phyloP scores from a whole-genome alignment of 2,888 invertebrate genomes.

The Geotrupes spiniger region DNA sequence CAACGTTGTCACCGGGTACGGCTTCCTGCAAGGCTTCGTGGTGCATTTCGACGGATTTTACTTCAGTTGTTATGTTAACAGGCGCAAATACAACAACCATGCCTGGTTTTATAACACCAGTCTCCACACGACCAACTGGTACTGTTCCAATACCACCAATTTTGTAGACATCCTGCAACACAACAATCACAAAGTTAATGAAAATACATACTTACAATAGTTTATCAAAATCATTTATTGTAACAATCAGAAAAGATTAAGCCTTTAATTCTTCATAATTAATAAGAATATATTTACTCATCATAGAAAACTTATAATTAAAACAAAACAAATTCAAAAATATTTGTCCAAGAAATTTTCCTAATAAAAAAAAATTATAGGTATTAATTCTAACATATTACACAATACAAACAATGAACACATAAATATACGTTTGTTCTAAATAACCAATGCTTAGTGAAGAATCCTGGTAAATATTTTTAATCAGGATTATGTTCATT shows the following conservation, averaged over 20 bases:
- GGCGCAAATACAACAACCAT: slow-evolving; percentile 98
- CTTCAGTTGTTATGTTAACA: slow-evolving; percentile 95
- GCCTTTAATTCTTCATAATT: slow-evolving; percentile 33
- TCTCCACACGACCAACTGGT: slow-evolving; percentile 99
- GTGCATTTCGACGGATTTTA: slow-evolving; percentile 99
- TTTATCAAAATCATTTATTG: too few species aligned
- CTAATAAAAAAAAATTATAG: too few species aligned
- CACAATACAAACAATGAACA: too few species aligned
- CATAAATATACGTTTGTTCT: too few species aligned
- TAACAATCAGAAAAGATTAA: slow-evolving; percentile 39
- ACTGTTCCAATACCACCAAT: slow-evolving; percentile 99
- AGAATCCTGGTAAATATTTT: too few species aligned
- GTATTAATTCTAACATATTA: too few species aligned
- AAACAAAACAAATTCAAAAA: too few species aligned
- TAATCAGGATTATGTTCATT: too few species aligned
- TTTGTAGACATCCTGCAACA: slow-evolving; percentile 95
- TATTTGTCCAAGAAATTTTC: too few species aligned
- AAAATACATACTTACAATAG: slow-evolving; percentile 2
- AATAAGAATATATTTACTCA: slow-evolving; percentile 18
- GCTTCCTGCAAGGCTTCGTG: slow-evolving; percentile 97
- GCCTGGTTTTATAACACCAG: slow-evolving; percentile 95
- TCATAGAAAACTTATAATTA: slow-evolving; percentile 22
- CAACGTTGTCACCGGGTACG: slow-evolving; percentile 98
- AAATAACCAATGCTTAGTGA: too few species aligned
- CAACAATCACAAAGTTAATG: slow-evolving; percentile 37